These are phyloP conservation scores for Cydia pomonella DNA, from an alignment of 1,140 invertebrate species.

Conservation along the genomic window DNA sequence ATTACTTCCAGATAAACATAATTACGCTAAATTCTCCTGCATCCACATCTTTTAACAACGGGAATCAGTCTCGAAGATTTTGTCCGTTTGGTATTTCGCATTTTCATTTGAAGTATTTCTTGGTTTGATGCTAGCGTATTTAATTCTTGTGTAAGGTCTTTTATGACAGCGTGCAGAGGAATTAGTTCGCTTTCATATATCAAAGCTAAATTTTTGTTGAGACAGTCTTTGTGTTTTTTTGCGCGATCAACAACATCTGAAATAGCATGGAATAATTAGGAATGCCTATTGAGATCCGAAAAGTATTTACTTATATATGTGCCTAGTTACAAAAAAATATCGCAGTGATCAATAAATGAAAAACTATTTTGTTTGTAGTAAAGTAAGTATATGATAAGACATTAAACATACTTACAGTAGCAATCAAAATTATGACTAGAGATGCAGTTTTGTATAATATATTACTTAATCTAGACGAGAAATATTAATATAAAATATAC, in stretches of 20 bases:
- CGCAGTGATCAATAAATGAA: too few species aligned
- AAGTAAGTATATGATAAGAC: too few species aligned
- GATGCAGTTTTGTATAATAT: too few species aligned
- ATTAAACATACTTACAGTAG: too few species aligned
- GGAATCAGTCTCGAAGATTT: conserved; percentile 39
- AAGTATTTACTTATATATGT: too few species aligned
- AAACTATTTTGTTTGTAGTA: too few species aligned
- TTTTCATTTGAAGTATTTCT: conserved; percentile 43
- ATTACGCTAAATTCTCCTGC: conserved; percentile 33
- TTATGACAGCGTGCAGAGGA: conserved; percentile 56
- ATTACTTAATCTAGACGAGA: too few species aligned
- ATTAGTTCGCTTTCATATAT: conserved; percentile 58
- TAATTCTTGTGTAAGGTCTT: conserved; percentile 53
- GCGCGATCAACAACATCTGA: background rate
- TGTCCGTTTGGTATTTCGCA: conserved; percentile 38
- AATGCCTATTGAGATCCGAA: background rate
- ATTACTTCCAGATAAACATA: too few species aligned
- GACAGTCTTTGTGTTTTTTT: conserved; percentile 1
- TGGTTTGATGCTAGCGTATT: conserved; percentile 51
- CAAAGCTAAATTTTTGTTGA: conserved; percentile 42
- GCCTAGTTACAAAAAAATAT: too few species aligned
- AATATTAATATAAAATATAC: too few species aligned
- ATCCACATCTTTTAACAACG: conserved; percentile 46
- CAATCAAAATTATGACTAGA: too few species aligned
- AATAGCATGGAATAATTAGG: background rate